Evolutionary conservation across 1,140 invertebrate genomes (phyloP), one percentile per base, ranked within the genome.

Genomic region (Dufourea novaeangliae): DNA sequence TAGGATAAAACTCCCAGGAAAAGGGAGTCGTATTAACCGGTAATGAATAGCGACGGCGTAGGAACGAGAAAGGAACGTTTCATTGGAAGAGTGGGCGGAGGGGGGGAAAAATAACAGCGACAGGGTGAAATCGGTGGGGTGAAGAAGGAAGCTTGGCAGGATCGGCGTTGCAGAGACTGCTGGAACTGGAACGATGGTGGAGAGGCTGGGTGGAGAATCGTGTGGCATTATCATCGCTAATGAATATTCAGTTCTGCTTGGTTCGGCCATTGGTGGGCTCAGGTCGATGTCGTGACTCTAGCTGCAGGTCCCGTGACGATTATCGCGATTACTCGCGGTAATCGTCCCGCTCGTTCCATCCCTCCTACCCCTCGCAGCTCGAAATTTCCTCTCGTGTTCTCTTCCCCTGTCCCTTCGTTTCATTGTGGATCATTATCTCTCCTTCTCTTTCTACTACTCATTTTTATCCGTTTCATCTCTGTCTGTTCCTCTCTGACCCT

Each of bases 201-300:
- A 50, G 39, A 46, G 41, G 20, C n/a, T 22, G 46, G 37, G 41
- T 41, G 56, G 57, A 68, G 56, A 50, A 56, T 90, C 85, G 82
- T 84, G 80, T 86, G 84, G 88, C 87, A 91, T 90, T 90, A 90
- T 90, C 88, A 88, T 90, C 85, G 77, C 89, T 89, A 91, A 91
- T 90, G 90, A 91, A 91, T 91, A 91, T 91, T 91, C 88, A 91
- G 86, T 88, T 89, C 80, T 80, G 80, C 71, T 85, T 80, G 78
- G 85, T 87, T 89, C 87, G 88, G 69, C 84, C 84, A 88, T 88
- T 87, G 86, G 61, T 72, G 77, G 56, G 61, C 50, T 66, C 72
- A 80, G 70, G 74, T 57, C 80, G 82, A 79, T 88, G 82, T 87
- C 86, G 86, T 80, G 84, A 87, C 84, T 86, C 71, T 79, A 69